Percentiles rank a stretch among this genome's conserved stretches.
Conservation (phyloP, 1,140 invertebrate genomes). For the Pseudomyrmex cubaensis region DNA sequence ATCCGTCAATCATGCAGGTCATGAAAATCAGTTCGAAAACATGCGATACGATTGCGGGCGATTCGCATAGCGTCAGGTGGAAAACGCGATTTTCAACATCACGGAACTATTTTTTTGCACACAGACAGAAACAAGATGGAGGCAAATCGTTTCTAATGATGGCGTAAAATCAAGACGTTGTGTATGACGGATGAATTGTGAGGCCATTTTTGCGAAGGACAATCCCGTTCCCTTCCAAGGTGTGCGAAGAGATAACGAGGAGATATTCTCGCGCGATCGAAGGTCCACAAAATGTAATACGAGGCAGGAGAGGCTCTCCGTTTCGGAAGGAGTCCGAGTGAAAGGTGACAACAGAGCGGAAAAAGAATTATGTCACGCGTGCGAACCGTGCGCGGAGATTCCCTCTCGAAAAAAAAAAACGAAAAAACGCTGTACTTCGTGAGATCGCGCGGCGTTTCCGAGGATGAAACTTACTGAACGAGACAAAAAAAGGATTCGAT, state of each 20-base stretch:
- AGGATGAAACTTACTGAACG: neutral
- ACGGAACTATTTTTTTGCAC: conserved; percentile 37
- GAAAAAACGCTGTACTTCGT: too few species aligned
- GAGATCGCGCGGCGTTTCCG: too few species aligned
- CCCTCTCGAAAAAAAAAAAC: neutral
- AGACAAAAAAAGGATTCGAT: neutral
- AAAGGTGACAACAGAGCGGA: conserved; percentile 38
- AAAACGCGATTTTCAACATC: conserved; percentile 6
- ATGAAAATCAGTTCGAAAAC: neutral
- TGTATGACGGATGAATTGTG: neutral
- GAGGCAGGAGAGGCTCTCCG: too few species aligned
- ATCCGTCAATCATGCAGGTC: neutral
- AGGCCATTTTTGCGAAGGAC: neutral
- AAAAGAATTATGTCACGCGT: conserved; percentile 45
- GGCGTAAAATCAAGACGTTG: conserved; percentile 28
- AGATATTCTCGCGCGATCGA: conserved; percentile 4
- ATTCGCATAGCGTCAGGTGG: too few species aligned
- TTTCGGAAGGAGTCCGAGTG: conserved; percentile 21
- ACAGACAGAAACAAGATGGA: conserved; percentile 69
- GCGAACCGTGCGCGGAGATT: neutral
- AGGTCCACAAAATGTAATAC: neutral
- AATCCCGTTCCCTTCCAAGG: neutral
- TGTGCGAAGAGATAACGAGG: conserved; percentile 35
- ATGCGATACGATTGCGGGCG: neutral
- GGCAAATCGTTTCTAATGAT: conserved; percentile 66